These are phyloP conservation scores for Nemotelus pantherinus DNA, from an alignment of 2,888 invertebrate species.

Conservation along the genomic window DNA sequence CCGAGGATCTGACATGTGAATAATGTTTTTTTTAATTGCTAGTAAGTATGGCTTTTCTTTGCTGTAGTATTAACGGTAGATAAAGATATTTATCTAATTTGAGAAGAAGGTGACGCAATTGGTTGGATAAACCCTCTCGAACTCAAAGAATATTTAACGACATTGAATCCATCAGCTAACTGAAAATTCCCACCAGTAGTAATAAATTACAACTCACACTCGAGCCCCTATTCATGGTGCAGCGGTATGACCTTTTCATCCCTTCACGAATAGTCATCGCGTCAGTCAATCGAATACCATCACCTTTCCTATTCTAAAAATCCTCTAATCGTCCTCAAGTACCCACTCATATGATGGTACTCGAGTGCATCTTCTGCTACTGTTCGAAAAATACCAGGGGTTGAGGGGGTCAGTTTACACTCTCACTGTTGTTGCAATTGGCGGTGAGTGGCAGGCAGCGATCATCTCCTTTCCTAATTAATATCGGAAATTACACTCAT, in stretches of 20 bases:
- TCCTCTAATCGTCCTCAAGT: background rate
- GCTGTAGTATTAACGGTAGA: too few species aligned
- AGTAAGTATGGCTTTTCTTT: too few species aligned
- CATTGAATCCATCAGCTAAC: too few species aligned
- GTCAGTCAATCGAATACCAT: slow-evolving; percentile 17
- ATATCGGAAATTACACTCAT: slow-evolving; percentile 32
- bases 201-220: too few species aligned
- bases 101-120: too few species aligned
- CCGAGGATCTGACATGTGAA: background rate
- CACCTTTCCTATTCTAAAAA: slow-evolving; percentile 27
- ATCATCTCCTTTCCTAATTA: slow-evolving; percentile 27
- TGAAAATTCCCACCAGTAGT: too few species aligned
- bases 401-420: background rate
- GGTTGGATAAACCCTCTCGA: too few species aligned
- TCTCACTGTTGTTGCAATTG: background rate
- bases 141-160: too few species aligned
- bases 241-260: slow-evolving; percentile 5
- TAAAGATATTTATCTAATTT: too few species aligned
- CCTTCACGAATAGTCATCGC: slow-evolving; percentile 4
- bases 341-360: slow-evolving; percentile 17
- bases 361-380: slow-evolving; percentile 26
- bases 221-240: background rate
- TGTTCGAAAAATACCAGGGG: background rate
- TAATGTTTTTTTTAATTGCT: too few species aligned
- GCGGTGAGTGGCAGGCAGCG: background rate